Base-by-base conservation (phyloP, 2,113 vertebrate species). In the Neodontobutis hainanensis region DNA sequence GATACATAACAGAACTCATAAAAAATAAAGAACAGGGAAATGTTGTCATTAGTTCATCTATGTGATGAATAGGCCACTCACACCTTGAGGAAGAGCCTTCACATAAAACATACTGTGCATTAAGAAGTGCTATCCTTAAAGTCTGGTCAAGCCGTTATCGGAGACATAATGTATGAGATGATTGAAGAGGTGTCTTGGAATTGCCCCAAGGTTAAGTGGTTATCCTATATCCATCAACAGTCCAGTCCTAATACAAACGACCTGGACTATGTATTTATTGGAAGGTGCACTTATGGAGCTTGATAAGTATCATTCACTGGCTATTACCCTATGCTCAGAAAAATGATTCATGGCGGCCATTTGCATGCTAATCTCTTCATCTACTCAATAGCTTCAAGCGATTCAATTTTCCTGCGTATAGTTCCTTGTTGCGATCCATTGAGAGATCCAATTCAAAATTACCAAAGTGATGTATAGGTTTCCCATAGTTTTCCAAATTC, bases 151-250 rank as follows among this genome's bases (percentile, higher is more conserved):
- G 76, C 65, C 63, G 70, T 87, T 87, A 87, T 71, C 70, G 79
- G 81, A 86, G 65, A 77, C 80, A 73, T 74, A 81, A 89, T 83
- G 78, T 62, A 85, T 80, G 71, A 61, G 73, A 84, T 76, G 82
- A 86, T 87, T 90, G 76, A 88, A 85, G 62, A 35, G 44, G 66
- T 70, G 75, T 75, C 85, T 88, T 90, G 88, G 88, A 91, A 87
- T 85, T 75, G 79, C 75, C 87, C 85, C 92, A 92, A 91, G 91
- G 91, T 91, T 92, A 93, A 93, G 91, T 91, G 89, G 80, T 83
- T 85, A 91, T 90, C 85, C 87, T 80, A 85, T 87, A 91, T 93
- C 87, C 74, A 89, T 89, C 91, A 90, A 78, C 78, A 84, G 82
- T 68, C 60, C 75, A 83, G 81, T 86, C 73, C 77, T 74, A 72